Evolutionary conservation across 2,888 invertebrate species (phyloP).

Genomic region (Petrophora chlorosata): DNA sequence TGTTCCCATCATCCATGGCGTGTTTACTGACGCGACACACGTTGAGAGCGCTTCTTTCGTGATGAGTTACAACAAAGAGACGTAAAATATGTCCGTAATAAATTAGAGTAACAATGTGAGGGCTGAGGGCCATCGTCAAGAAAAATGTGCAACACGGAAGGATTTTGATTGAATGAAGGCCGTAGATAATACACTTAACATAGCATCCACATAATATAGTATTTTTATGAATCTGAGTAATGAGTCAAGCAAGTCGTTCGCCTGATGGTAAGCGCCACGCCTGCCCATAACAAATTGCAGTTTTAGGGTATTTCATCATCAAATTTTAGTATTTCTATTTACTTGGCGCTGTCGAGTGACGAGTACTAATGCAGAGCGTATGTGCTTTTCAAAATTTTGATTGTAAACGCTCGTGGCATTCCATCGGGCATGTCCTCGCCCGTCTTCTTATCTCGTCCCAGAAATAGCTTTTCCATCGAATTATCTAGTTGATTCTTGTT

Average conservation of each 20-base stretch:
- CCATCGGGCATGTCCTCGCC: too few relatives aligned
- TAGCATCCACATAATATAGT: too few relatives aligned
- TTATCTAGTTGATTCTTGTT: slow-evolving; percentile 31
- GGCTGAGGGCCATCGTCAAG: slow-evolving; percentile 27
- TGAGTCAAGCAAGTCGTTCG: too few relatives aligned
- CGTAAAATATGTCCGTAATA: slow-evolving; percentile 35
- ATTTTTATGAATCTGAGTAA: too few relatives aligned
- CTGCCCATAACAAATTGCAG: too few relatives aligned
- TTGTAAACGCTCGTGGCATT: too few relatives aligned
- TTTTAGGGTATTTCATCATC: slow-evolving; percentile 27
- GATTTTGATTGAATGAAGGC: slow-evolving; percentile 21
- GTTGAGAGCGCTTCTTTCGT: slow-evolving; percentile 30
- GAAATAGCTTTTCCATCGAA: slow-evolving; percentile 25
- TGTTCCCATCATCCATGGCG: slow-evolving; percentile 34
- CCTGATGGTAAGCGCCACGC: too few relatives aligned
- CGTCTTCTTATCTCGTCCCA: too few relatives aligned
- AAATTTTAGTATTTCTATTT: too few relatives aligned
- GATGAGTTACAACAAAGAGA: slow-evolving; percentile 36
- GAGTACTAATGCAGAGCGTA: too few relatives aligned
- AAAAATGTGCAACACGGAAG: slow-evolving; percentile 29
- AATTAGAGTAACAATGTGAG: slow-evolving; percentile 34
- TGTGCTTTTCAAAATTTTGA: too few relatives aligned
- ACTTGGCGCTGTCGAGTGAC: too few relatives aligned
- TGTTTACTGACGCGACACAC: slow-evolving; percentile 35
- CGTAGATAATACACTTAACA: slow-evolving; percentile 25